Conservation (phyloP, 2,888 invertebrate species). For the Eretmocerus hayati region DNA sequence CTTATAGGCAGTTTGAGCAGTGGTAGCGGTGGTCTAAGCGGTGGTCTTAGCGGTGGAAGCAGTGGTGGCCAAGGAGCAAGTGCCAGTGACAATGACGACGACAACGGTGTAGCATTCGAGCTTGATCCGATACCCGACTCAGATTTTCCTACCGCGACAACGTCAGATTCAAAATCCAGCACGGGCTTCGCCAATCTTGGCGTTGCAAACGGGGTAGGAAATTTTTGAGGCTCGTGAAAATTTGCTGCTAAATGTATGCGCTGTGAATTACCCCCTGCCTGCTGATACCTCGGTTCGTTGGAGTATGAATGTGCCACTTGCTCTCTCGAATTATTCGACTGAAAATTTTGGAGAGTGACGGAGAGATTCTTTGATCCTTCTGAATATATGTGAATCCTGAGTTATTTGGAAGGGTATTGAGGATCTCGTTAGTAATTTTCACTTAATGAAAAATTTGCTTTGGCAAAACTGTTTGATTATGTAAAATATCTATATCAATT, state of each 20-base stretch:
- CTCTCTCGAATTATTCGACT: no score
- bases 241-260: background rate
- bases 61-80: conserved; percentile 22
- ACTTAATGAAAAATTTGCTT: no score
- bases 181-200: conserved; percentile 30
- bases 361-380: no score
- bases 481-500: no score
- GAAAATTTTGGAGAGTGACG: no score
- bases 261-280: conserved; percentile 13
- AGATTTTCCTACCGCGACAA: conserved; percentile 4
- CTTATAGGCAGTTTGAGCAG: conserved; percentile 25
- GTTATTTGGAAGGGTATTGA: no score
- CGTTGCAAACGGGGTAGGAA: conserved; percentile 40
- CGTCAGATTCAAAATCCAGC: conserved; percentile 29
- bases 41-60: conserved; percentile 18
- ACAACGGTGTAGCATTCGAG: conserved; percentile 16
- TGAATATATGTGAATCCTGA: no score
- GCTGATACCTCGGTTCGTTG: no score
- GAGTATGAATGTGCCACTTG: no score
- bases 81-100: conserved; percentile 18
- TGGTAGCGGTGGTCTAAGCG: conserved; percentile 17
- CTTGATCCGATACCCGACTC: conserved; percentile 6
- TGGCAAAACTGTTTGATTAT: no score
- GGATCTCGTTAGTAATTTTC: no score
- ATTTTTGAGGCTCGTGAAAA: conserved; percentile 22